phyloP scores from a whole-genome alignment of 2,888 invertebrate species.

The Cerceris ruficornis region DNA sequence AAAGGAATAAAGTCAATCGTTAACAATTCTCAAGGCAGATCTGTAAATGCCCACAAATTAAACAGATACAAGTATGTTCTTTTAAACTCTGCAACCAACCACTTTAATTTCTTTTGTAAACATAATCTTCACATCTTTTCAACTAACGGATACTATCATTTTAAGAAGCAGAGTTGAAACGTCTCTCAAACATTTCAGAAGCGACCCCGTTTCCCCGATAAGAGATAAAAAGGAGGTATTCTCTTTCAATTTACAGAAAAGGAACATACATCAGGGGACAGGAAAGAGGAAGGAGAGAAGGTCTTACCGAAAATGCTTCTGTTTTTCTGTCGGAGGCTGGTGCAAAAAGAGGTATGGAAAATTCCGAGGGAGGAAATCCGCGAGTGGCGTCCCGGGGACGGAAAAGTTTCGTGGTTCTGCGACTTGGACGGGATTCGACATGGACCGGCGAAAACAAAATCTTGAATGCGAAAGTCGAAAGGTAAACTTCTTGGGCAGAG shows the following conservation, averaged over 20 bases:
- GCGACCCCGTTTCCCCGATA: too few species aligned
- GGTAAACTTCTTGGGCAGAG: conserved; percentile 54
- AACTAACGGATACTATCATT: too few species aligned
- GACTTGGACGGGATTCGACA: conserved; percentile 20
- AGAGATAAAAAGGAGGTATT: too few species aligned
- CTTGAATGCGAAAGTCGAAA: conserved; percentile 54
- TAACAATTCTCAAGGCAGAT: too few species aligned
- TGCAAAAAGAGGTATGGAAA: conserved; percentile 30
- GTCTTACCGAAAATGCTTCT: conserved; percentile 53
- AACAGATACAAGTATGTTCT: too few species aligned
- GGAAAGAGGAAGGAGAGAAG: conserved; percentile 15
- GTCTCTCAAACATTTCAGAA: too few species aligned
- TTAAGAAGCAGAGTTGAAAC: too few species aligned
- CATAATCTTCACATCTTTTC: too few species aligned
- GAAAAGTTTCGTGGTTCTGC: conserved; percentile 61
- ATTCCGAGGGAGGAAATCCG: conserved; percentile 50
- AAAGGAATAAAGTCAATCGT: too few species aligned
- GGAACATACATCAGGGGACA: conserved; percentile 4
- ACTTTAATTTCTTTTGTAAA: too few species aligned
- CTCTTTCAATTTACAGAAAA: conserved; percentile 32
- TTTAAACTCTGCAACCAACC: too few species aligned
- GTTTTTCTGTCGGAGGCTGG: conserved; percentile 48
- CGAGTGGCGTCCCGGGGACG: conserved; percentile 62
- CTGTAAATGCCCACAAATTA: too few species aligned
- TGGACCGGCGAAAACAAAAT: conserved; percentile 63